Conservation (phyloP, 2,888 invertebrate species). For the Bugulina stolonifera region DNA sequence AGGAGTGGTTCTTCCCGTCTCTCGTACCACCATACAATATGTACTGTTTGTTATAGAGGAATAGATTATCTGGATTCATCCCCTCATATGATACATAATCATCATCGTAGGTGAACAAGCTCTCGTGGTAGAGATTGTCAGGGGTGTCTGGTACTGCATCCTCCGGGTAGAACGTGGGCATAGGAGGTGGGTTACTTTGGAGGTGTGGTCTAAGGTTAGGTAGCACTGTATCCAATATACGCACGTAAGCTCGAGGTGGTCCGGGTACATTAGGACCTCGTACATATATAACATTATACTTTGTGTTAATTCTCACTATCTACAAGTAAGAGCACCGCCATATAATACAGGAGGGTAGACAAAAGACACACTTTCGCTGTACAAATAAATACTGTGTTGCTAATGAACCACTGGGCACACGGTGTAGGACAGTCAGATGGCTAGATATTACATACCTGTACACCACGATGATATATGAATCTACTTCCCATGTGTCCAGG, state of each 20-base stretch:
- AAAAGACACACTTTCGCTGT: too few relatives aligned
- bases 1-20: conserved; percentile 16
- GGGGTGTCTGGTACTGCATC: conserved; percentile 11
- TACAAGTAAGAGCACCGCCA: conserved; percentile 58
- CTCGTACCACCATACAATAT: not conserved
- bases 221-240: conserved; percentile 74
- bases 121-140: conserved; percentile 17
- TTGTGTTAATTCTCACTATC: conserved; percentile 87
- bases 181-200: conserved; percentile 60
- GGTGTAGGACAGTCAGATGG: not conserved
- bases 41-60: conserved; percentile 6
- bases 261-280: conserved; percentile 77
- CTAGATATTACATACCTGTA: conserved; percentile 57
- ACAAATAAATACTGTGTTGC: too few relatives aligned
- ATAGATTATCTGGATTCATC: not conserved
- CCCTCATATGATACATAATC: conserved; percentile 14
- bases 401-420: too few relatives aligned
- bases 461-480: conserved; percentile 55
- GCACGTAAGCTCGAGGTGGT: conserved; percentile 61
- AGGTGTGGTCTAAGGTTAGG: conserved; percentile 47
- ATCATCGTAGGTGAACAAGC: conserved; percentile 17
- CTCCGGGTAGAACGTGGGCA: conserved; percentile 71
- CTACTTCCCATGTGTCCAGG: conserved; percentile 93
- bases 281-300: conserved; percentile 85
- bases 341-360: not conserved